A percentile compares a stretch with the other conserved stretches of the same genome.
These are phyloP conservation scores for Archegozetes longisetosus DNA, from an alignment of 1,140 invertebrate genomes.

Conservation along the genomic window DNA sequence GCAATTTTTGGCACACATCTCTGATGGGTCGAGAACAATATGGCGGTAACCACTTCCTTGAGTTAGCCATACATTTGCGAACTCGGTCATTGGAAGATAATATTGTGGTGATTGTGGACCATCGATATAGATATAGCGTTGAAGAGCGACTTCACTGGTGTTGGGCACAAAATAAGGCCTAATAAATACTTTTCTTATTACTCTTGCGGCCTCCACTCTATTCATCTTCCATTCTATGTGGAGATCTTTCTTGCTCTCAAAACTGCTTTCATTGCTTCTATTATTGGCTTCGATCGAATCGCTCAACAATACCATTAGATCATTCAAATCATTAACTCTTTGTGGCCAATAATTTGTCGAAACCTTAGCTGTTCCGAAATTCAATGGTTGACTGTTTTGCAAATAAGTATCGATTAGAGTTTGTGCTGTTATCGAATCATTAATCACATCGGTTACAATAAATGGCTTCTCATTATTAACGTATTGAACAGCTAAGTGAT, in stretches of 20 bases:
- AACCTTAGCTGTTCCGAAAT: neutral
- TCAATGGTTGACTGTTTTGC: neutral
- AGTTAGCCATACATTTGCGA: constrained; percentile 50
- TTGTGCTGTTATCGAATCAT: neutral
- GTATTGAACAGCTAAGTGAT: constrained; percentile 25
- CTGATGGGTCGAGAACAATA: constrained; percentile 44
- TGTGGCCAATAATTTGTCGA: neutral
- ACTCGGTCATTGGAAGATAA: constrained; percentile 51
- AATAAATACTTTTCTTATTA: constrained; percentile 43
- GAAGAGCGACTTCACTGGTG: constrained; percentile 45
- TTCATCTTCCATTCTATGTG: constrained; percentile 44
- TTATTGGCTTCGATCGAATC: constrained; percentile 10
- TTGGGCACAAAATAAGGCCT: constrained; percentile 38
- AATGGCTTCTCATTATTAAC: constrained; percentile 31
- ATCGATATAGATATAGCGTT: constrained; percentile 52
- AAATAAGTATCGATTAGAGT: constrained; percentile 5
- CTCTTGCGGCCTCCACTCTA: constrained; percentile 43
- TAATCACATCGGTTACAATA: constrained; percentile 26
- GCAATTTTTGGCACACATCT: constrained; percentile 47
- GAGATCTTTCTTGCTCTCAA: neutral
- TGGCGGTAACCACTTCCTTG: constrained; percentile 45
- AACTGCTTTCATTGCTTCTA: neutral
- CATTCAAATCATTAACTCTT: constrained; percentile 7
- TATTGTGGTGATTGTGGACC: constrained; percentile 40
- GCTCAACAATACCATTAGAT: neutral